Evolutionary conservation across 1,140 invertebrate species (phyloP).

Genomic region (Doryteuthis pealeii): DNA sequence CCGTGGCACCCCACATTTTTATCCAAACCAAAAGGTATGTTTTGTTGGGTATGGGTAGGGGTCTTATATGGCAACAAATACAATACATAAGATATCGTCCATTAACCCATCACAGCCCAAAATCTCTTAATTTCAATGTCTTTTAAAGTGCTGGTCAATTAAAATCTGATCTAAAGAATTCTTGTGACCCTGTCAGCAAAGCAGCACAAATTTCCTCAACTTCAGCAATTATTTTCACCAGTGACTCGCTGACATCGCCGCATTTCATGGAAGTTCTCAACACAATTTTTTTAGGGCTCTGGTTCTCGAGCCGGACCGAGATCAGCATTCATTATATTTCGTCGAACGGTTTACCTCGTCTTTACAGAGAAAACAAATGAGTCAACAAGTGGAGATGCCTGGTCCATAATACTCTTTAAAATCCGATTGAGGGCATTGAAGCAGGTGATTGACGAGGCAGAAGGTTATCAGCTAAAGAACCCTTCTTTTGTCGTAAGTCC

Average conservation of each 20-base stretch:
- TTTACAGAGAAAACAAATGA: background rate
- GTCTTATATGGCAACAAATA: too few relatives aligned
- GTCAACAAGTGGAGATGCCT: background rate
- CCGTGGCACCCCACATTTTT: too few relatives aligned
- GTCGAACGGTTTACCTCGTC: background rate
- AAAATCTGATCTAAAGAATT: too few relatives aligned
- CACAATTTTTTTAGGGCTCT: background rate
- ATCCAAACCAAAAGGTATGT: too few relatives aligned
- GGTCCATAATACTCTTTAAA: background rate
- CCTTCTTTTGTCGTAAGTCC: background rate
- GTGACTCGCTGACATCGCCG: background rate
- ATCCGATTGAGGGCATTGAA: background rate
- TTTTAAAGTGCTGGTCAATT: too few relatives aligned
- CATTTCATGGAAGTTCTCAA: background rate
- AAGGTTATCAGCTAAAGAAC: background rate
- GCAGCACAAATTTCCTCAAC: too few relatives aligned
- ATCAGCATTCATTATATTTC: background rate
- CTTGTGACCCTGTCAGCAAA: too few relatives aligned
- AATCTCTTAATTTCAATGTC: too few relatives aligned
- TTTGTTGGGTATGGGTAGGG: too few relatives aligned
- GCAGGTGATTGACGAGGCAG: background rate
- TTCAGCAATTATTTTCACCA: too few relatives aligned
- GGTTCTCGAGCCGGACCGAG: background rate
- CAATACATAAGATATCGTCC: too few relatives aligned
- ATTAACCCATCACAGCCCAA: too few relatives aligned